These are phyloP conservation scores for Tillus elongatus DNA, from an alignment of 2,888 invertebrate genomes.

Conservation along the genomic window DNA sequence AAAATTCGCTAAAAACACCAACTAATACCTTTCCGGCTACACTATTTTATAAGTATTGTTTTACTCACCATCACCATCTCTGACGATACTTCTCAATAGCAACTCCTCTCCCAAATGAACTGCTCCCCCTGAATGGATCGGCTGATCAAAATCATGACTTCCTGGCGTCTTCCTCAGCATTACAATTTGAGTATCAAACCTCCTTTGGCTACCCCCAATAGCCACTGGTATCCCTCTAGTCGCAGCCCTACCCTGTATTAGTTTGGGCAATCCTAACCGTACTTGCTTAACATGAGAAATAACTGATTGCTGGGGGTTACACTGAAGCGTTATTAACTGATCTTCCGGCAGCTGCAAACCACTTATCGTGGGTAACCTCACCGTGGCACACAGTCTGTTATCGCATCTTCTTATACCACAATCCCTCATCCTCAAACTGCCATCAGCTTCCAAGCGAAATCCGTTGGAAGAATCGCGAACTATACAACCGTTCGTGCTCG, in stretches of 20 bases:
- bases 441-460: conserved; percentile 41
- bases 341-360: conserved; percentile 48
- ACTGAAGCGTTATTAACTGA: conserved; percentile 46
- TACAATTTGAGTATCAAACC: conserved; percentile 46
- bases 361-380: conserved; percentile 47
- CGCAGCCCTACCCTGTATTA: conserved; percentile 29
- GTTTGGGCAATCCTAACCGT: conserved; percentile 27
- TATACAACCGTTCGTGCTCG: conserved; percentile 26
- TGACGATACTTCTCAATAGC: conserved; percentile 45
- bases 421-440: conserved; percentile 42
- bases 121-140: conserved; percentile 44
- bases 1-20: background rate
- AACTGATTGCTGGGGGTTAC: conserved; percentile 47
- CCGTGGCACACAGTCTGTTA: conserved; percentile 45
- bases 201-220: conserved; percentile 47
- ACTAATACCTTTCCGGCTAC: background rate
- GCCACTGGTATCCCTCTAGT: conserved; percentile 37
- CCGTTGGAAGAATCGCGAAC: conserved; percentile 25
- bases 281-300: conserved; percentile 44
- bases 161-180: conserved; percentile 43
- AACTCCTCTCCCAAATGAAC: conserved; percentile 52
- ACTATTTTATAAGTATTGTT: background rate
- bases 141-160: conserved; percentile 44
- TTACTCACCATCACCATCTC: conserved; percentile 47
- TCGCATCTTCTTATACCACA: conserved; percentile 47